These are phyloP conservation scores for Ceriagrion tenellum DNA, from an alignment of 2,888 invertebrate species.

Conservation along the genomic window DNA sequence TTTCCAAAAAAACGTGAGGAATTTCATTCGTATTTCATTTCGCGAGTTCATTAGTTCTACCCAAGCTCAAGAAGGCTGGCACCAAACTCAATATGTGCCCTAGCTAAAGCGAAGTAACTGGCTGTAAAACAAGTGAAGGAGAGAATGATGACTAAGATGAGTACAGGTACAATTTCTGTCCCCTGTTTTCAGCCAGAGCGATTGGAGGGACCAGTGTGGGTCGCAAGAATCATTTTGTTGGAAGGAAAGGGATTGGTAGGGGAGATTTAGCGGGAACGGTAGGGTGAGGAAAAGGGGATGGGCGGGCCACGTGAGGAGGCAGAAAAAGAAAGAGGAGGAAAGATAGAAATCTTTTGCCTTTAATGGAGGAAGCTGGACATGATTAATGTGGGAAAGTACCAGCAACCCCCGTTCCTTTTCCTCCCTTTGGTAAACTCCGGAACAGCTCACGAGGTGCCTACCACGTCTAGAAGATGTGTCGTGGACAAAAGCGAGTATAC, in stretches of 20 bases:
- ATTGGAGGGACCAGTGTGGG: neutral
- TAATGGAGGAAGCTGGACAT: neutral
- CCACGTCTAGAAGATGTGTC: neutral
- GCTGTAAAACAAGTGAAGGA: neutral
- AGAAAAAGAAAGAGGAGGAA: neutral
- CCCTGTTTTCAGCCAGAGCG: neutral
- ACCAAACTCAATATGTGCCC: neutral
- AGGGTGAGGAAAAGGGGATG: neutral
- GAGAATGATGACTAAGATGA: neutral
- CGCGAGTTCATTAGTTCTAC: too few species aligned
- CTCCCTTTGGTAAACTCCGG: neutral
- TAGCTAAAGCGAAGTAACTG: neutral
- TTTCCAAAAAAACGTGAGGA: too few species aligned
- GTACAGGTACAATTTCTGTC: neutral
- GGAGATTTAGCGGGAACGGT: too few species aligned
- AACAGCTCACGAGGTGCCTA: neutral
- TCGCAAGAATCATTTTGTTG: neutral
- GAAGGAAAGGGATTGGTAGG: too few species aligned
- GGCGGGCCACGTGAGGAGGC: neutral
- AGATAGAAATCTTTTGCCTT: constrained; percentile 1
- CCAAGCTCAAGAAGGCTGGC: too few species aligned
- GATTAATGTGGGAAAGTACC: neutral
- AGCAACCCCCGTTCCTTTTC: neutral
- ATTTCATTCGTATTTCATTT: too few species aligned
- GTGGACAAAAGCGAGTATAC: neutral